Evolutionary conservation across 2,113 vertebrate species (phyloP).

Genomic region (Maylandia zebra): DNA sequence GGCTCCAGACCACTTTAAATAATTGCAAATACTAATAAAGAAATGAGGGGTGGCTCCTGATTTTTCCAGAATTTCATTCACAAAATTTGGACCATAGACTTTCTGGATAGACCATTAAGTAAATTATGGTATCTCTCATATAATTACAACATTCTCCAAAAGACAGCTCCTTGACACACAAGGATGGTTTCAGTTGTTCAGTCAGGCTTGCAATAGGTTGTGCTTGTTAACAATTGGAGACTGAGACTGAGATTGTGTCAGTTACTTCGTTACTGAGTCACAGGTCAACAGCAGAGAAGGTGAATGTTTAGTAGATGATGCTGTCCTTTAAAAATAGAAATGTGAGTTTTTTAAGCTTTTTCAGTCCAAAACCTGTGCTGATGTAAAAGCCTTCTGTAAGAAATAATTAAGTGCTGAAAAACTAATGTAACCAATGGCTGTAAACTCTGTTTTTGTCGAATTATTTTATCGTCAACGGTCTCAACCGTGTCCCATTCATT

Average conservation of each 20-base stretch:
- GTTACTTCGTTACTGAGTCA: not conserved
- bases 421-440: not conserved
- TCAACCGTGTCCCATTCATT: not conserved
- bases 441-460: not conserved
- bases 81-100: not conserved
- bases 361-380: not conserved
- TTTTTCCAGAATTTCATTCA: not conserved
- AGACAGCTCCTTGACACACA: not conserved
- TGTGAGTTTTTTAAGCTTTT: not conserved
- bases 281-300: not conserved
- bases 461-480: not conserved
- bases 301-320: not conserved
- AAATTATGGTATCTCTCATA: not conserved
- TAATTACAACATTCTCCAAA: not conserved
- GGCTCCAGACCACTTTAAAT: not conserved
- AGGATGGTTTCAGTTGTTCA: not conserved
- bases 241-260: not conserved
- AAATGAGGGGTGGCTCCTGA: not conserved
- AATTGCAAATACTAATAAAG: not conserved
- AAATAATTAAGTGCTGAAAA: not conserved
- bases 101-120: rapidly evolving
- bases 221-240: not conserved
- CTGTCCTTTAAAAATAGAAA: not conserved
- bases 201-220: not conserved
- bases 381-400: not conserved